These are phyloP conservation scores for Xestoiulus laeticollis DNA, from an alignment of 2,888 invertebrate species.

Conservation along the genomic window DNA sequence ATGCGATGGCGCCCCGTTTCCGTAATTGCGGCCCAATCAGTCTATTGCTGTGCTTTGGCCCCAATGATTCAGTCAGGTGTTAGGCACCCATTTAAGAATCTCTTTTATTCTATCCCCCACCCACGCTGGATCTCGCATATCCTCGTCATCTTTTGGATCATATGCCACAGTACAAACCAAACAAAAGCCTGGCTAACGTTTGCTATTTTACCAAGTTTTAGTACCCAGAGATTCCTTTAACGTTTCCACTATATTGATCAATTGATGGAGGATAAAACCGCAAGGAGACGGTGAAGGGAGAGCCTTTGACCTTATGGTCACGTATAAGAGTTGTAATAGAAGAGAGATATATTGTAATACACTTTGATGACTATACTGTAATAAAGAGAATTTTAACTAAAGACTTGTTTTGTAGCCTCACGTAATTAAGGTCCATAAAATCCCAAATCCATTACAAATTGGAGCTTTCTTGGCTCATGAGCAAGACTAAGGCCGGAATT, in stretches of 20 bases:
- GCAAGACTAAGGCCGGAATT: no score
- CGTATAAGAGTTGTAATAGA: slow-evolving; percentile 18
- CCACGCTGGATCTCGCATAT: not conserved
- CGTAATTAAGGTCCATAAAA: not conserved
- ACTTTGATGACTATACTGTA: slow-evolving; percentile 11
- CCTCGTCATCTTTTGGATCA: not conserved
- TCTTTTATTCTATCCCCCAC: not conserved
- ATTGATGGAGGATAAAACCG: not conserved
- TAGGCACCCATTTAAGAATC: not conserved
- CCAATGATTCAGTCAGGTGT: slow-evolving; percentile 3
- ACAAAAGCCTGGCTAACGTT: not conserved
- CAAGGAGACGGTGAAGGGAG: not conserved
- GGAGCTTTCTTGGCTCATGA: no score
- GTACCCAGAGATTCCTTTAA: slow-evolving; percentile 16
- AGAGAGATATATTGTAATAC: slow-evolving; percentile 28
- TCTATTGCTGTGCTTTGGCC: not conserved
- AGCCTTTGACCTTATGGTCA: not conserved
- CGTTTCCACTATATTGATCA: slow-evolving; percentile 13
- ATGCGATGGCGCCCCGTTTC: not conserved
- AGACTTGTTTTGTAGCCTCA: not conserved
- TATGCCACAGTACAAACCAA: slow-evolving; percentile 11
- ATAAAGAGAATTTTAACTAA: slow-evolving; percentile 32
- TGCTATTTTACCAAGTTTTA: slow-evolving; percentile 34
- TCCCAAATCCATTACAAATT: no score
- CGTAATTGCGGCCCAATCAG: not conserved